Percentiles rank a stretch among this genome's conserved stretches.
phyloP scores from a whole-genome alignment of 2,888 invertebrate genomes.

The Carterocephalus palaemon region DNA sequence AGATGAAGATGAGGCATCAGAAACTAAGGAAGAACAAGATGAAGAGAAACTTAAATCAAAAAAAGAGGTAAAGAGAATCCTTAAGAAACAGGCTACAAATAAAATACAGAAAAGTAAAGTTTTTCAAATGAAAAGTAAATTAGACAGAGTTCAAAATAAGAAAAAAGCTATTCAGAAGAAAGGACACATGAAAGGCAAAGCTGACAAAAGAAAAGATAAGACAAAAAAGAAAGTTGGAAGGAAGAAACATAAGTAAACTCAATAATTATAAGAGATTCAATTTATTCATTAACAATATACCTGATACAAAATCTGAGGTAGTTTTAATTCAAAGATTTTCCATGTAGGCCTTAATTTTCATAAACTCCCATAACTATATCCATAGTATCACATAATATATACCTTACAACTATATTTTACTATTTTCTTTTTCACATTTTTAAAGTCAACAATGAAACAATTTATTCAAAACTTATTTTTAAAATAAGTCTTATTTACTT shows the following conservation, averaged over 20 bases:
- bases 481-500: no score
- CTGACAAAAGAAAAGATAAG: constrained; percentile 56
- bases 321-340: no score
- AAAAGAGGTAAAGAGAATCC: constrained; percentile 83
- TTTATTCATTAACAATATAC: constrained; percentile 27
- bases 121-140: constrained; percentile 85
- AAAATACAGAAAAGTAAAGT: constrained; percentile 87
- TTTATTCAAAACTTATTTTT: no score
- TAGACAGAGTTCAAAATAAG: constrained; percentile 84
- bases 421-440: no score
- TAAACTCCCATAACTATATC: no score
- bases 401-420: no score
- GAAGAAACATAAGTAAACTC: constrained; percentile 53
- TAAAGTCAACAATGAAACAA: no score
- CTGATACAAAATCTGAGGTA: constrained; percentile 20
- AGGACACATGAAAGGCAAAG: constrained; percentile 48
- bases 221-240: constrained; percentile 60
- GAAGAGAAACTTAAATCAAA: constrained; percentile 69
- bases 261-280: constrained; percentile 7
- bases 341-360: no score
- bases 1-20: constrained; percentile 43
- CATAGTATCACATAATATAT: no score
- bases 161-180: constrained; percentile 80
- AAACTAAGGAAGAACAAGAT: constrained; percentile 46
- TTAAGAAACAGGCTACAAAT: constrained; percentile 85